A percentile compares a stretch with the other conserved stretches of the same genome.
These are phyloP conservation scores for Heliconius sara DNA, from an alignment of 2,888 invertebrate species.

Conservation along the genomic window DNA sequence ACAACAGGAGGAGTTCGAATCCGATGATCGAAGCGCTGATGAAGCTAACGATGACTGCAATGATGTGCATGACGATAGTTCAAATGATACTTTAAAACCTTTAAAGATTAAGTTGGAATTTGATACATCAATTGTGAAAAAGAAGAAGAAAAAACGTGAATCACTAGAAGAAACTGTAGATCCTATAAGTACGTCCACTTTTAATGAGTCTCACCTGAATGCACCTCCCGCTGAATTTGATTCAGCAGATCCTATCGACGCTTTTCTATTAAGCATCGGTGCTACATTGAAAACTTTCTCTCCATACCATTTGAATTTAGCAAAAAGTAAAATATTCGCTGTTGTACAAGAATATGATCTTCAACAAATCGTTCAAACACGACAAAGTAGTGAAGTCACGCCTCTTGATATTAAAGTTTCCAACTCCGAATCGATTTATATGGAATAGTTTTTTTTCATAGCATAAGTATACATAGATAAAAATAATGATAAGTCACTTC, in stretches of 20 bases:
- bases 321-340: conserved; percentile 77
- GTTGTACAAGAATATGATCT: conserved; percentile 78
- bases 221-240: conserved; percentile 60
- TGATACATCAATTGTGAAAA: conserved; percentile 51
- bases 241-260: conserved; percentile 69
- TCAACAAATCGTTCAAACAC: conserved; percentile 73
- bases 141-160: conserved; percentile 50
- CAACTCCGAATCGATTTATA: conserved; percentile 54
- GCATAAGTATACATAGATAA: background rate
- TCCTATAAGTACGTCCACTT: conserved; percentile 50
- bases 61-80: conserved; percentile 53
- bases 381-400: conserved; percentile 48
- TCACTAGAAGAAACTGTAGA: conserved; percentile 51
- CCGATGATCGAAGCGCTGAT: conserved; percentile 53
- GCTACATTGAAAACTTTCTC: conserved; percentile 74
- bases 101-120: conserved; percentile 50
- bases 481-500: background rate
- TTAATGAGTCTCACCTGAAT: conserved; percentile 52
- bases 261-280: conserved; percentile 73
- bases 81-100: conserved; percentile 55
- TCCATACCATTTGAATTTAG: conserved; percentile 76
- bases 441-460: conserved; percentile 44
- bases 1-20: conserved; percentile 53
- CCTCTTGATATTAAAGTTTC: conserved; percentile 58
- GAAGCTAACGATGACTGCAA: conserved; percentile 55